Conservation (phyloP, 2,113 vertebrate species). For the Heterotilapia buettikoferi region DNA sequence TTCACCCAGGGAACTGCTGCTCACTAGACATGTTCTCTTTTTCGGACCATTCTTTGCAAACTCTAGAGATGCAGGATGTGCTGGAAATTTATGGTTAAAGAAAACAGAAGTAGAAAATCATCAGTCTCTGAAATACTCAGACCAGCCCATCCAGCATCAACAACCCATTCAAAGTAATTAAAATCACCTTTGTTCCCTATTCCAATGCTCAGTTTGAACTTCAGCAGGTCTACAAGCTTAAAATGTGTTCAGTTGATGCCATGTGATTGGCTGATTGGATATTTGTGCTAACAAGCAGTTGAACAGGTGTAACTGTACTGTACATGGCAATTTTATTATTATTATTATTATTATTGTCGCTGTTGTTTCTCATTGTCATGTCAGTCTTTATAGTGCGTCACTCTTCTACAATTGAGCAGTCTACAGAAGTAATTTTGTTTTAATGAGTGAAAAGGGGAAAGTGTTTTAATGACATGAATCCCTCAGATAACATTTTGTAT, state of each 20-base stretch:
- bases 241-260: neutral
- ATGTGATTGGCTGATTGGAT: neutral
- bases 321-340: neutral
- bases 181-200: neutral
- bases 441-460: neutral
- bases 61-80: neutral
- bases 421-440: neutral
- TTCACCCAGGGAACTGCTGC: neutral
- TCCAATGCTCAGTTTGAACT: neutral
- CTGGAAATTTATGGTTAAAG: neutral
- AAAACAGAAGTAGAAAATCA: neutral
- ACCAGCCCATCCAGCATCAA: neutral
- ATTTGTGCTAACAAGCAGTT: neutral
- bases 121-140: neutral
- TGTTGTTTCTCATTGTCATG: neutral
- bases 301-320: neutral
- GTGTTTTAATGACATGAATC: neutral
- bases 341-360: neutral
- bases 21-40: neutral
- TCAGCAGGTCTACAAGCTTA: neutral
- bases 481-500: neutral
- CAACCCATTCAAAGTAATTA: neutral
- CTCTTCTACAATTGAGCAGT: neutral
- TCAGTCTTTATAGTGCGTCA: neutral
- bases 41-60: neutral